Base-by-base conservation (phyloP, 92 coral and sea anemone genomes). In the Porites rus region DNA sequence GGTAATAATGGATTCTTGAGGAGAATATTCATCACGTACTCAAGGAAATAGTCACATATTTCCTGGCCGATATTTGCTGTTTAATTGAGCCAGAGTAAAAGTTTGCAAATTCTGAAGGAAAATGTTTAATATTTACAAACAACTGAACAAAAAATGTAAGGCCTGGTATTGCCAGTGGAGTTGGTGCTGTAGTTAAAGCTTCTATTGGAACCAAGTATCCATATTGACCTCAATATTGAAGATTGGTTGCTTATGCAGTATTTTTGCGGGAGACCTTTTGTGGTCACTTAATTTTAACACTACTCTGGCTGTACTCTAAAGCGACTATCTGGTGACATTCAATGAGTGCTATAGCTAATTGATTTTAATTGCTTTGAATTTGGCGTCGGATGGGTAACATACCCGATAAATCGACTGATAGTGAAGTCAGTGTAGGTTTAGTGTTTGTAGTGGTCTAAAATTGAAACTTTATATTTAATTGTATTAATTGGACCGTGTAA, bases 261-360 rank as follows among this genome's bases (percentile, higher is more conserved):
- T 4, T 38, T 38, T 38, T 38, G 46, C 6, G 6, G 46, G 46
- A 38, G 46, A 38, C 46, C 46, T 3, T 38, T 38, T 38, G 46
- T 38, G 46, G 46, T 38, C 46, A 38, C 46, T 38, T 38, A 4
- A 17, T 7, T 16, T 43, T 72, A 43, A 21, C 6, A 22, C 2
- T 16, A 51, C 3, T 18, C 24, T 19, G 62, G 25, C 25, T 73
- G 43, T 18, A 56, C 61, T 10, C 17, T 56, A 56, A 17, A 61
- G 18, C 19, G 77, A 73, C 77, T 51, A 50, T 73, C 31, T 17
- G 77, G 13, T 19, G 77, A 51, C 77, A 73, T 73, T 73, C 19
- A 21, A 51, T 19, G 62, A 73, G 8, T 8, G 31, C 13, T n/a
- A n/a, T n/a, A n/a, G n/a, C n/a, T 51, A 73, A 73, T 17, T 51